These are phyloP conservation scores for Xylocampa areola DNA, from an alignment of 2,888 invertebrate genomes.

Conservation along the genomic window DNA sequence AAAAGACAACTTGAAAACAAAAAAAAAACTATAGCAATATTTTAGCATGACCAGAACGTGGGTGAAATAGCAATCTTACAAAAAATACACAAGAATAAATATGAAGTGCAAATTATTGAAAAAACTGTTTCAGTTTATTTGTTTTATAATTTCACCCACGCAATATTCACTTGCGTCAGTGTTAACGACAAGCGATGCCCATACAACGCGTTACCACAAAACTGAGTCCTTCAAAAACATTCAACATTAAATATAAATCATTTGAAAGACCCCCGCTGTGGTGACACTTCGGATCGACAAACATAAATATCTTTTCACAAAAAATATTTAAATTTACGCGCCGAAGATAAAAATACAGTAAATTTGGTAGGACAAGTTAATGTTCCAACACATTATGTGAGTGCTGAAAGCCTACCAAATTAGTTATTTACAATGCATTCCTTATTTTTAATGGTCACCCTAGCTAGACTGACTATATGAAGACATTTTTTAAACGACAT, in stretches of 20 bases:
- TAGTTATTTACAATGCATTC: conserved; percentile 88
- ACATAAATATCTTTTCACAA: conserved; percentile 48
- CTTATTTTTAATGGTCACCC: conserved; percentile 75
- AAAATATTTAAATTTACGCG: conserved; percentile 39
- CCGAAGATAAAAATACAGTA: conserved; percentile 63
- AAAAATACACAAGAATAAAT: not conserved
- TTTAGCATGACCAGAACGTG: conserved; percentile 59
- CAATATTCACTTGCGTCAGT: conserved; percentile 76
- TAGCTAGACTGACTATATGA: conserved; percentile 67
- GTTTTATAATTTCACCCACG: conserved; percentile 66
- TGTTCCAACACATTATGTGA: conserved; percentile 76
- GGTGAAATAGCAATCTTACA: conserved; percentile 35
- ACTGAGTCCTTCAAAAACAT: conserved; percentile 51
- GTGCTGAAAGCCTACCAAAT: conserved; percentile 84
- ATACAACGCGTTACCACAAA: conserved; percentile 82
- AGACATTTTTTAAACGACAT: conserved; percentile 10
- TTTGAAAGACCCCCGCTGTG: conserved; percentile 66
- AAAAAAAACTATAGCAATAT: conserved; percentile 49
- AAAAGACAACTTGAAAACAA: conserved; percentile 24
- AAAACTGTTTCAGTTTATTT: not conserved
- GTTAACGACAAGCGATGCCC: conserved; percentile 89
- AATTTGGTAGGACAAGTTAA: conserved; percentile 81
- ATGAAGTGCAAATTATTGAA: too few relatives aligned
- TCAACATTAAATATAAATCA: conserved; percentile 29
- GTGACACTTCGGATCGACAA: conserved; percentile 62